A percentile compares a stretch with the other conserved stretches of the same genome.
Conservation (phyloP, 1,140 invertebrate species). For the Argopecten irradians region DNA sequence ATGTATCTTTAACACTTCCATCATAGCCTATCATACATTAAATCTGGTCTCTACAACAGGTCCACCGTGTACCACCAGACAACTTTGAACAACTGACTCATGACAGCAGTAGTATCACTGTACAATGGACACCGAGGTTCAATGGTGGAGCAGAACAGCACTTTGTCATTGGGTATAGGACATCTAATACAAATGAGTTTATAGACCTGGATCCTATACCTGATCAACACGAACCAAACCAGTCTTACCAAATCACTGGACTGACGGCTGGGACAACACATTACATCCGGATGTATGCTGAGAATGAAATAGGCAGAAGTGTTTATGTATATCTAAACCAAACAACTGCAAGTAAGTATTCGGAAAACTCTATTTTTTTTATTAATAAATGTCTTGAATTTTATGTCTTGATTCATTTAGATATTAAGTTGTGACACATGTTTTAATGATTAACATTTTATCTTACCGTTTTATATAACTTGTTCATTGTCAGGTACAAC, state of each 20-base stretch:
- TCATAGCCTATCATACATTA: too few relatives aligned
- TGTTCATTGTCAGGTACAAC: too few relatives aligned
- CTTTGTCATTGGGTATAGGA: background rate
- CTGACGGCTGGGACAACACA: background rate
- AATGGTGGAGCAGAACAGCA: background rate
- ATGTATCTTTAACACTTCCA: too few relatives aligned
- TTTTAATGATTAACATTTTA: too few relatives aligned
- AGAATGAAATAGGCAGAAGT: background rate
- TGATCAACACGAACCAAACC: background rate
- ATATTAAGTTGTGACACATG: too few relatives aligned
- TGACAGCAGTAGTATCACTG: background rate
- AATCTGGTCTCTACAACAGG: too few relatives aligned
- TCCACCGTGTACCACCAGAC: background rate
- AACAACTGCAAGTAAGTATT: too few relatives aligned
- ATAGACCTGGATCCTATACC: background rate
- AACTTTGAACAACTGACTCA: background rate
- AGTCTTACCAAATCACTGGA: background rate
- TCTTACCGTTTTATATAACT: too few relatives aligned
- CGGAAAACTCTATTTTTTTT: too few relatives aligned
- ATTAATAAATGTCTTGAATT: too few relatives aligned
- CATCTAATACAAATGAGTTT: background rate
- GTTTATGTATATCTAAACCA: too few relatives aligned
- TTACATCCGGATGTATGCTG: background rate
- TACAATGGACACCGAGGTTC: background rate
- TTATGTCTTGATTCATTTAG: too few relatives aligned